A percentile compares a stretch with the other conserved stretches of the same genome.
These are phyloP conservation scores for Melanostigma gelatinosum DNA, from an alignment of 2,113 vertebrate genomes.

Conservation along the genomic window DNA sequence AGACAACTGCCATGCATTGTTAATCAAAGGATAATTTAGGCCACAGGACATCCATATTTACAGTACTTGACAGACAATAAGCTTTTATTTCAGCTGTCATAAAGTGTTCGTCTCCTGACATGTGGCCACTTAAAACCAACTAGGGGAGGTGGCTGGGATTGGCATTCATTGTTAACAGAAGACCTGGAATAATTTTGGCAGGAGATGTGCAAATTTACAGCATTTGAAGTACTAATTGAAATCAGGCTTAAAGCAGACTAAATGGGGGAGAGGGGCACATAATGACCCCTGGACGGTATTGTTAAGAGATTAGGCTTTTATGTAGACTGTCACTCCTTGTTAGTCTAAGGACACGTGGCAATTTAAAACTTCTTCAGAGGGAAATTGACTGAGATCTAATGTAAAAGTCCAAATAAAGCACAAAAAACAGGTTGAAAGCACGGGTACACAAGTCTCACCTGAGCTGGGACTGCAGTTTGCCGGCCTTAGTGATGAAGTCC, in stretches of 20 bases:
- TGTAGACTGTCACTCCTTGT: conserved; percentile 30
- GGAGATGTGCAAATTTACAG: conserved; percentile 53
- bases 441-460: conserved; percentile 74
- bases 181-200: conserved; percentile 49
- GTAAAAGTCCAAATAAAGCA: conserved; percentile 1
- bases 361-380: conserved; percentile 14
- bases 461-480: conserved; percentile 87
- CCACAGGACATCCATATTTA: conserved; percentile 63
- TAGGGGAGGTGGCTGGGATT: conserved; percentile 51
- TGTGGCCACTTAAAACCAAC: conserved; percentile 75
- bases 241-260: conserved; percentile 36
- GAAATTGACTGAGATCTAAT: not conserved
- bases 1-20: conserved; percentile 64
- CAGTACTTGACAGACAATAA: conserved; percentile 61
- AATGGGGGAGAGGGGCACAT: not conserved
- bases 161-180: conserved; percentile 52
- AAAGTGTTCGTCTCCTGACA: conserved; percentile 68
- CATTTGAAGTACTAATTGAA: conserved; percentile 52
- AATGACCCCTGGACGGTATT: conserved; percentile 33
- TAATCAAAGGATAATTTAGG: conserved; percentile 69
- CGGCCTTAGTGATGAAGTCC: conserved; percentile 87
- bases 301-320: conserved; percentile 39
- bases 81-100: conserved; percentile 73
- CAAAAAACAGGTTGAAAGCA: not conserved
- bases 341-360: conserved; percentile 23